A percentile compares a stretch with the other conserved stretches of the same genome.
These are phyloP conservation scores for Cyclophora albipunctata DNA, from an alignment of 2,888 invertebrate genomes.

Conservation along the genomic window DNA sequence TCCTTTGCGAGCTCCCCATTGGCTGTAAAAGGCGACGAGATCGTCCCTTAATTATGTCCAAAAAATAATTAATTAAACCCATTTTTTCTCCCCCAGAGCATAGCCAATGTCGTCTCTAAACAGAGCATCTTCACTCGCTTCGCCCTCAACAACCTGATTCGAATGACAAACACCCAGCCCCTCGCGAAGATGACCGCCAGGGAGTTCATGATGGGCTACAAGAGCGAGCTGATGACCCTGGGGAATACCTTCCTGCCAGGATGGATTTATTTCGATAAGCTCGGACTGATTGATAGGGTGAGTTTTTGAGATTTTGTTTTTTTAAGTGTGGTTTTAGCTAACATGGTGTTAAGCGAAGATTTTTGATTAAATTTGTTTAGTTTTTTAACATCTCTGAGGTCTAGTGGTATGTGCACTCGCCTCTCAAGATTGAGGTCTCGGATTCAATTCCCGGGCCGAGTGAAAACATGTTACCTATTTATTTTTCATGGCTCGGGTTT, in stretches of 20 bases:
- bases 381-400: no score
- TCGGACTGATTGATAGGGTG: constrained; percentile 92
- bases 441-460: no score
- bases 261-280: constrained; percentile 90
- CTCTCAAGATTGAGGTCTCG: no score
- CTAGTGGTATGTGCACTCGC: no score
- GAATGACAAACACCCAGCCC: constrained; percentile 80
- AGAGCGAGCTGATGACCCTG: constrained; percentile 86
- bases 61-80: no score
- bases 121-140: constrained; percentile 79
- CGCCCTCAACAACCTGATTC: constrained; percentile 82
- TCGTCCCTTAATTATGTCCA: no score
- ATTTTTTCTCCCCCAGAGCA: constrained; percentile 77
- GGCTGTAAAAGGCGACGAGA: no score
- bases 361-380: no score
- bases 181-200: constrained; percentile 86
- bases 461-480: no score
- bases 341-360: no score
- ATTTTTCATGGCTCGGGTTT: no score
- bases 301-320: constrained; percentile 35
- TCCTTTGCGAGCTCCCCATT: no score
- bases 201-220: constrained; percentile 93
- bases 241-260: constrained; percentile 88
- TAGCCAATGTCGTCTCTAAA: constrained; percentile 83
- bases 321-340: neutral